A percentile compares a stretch with the other conserved stretches of the same genome.
phyloP scores from a whole-genome alignment of 1,140 invertebrate species.

The Drosophila gunungcola region DNA sequence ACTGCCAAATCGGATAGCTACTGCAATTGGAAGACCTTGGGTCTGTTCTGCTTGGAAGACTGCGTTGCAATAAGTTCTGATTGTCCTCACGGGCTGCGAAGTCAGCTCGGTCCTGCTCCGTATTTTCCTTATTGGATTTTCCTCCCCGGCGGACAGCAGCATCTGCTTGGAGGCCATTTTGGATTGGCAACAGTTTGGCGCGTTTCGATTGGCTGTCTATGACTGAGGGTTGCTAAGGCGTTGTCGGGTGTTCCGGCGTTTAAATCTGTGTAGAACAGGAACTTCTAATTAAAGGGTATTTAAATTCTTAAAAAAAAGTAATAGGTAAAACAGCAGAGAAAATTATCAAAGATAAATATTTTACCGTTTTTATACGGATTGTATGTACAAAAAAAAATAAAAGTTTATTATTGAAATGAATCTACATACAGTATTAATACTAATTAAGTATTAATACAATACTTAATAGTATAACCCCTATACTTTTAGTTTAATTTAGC shows the following conservation, averaged over 20 bases:
- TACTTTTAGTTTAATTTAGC: no score
- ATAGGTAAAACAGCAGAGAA: no score
- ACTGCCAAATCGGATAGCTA: constrained; percentile 14
- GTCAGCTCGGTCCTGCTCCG: constrained; percentile 13
- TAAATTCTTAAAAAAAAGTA: no score
- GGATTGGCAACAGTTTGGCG: constrained; percentile 62
- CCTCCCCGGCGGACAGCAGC: constrained; percentile 34
- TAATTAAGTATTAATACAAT: no score
- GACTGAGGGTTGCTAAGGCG: constrained; percentile 8
- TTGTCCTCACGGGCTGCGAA: constrained; percentile 36
- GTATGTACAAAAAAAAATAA: no score
- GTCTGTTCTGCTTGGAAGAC: constrained; percentile 75
- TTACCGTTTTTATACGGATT: no score
- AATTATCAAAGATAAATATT: no score
- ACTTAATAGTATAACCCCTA: no score
- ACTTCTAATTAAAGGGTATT: not conserved
- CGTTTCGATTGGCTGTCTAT: constrained; percentile 49
- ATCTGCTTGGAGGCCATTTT: constrained; percentile 66
- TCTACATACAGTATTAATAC: no score
- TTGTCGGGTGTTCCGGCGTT: constrained; percentile 5
- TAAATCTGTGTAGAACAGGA: not conserved
- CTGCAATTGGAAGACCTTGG: constrained; percentile 54
- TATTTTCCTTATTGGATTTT: constrained; percentile 69
- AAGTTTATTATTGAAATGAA: no score
- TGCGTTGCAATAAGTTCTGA: constrained; percentile 68